These are phyloP conservation scores for Neocloeon triangulifer DNA, from an alignment of 1,140 invertebrate species.

Conservation along the genomic window DNA sequence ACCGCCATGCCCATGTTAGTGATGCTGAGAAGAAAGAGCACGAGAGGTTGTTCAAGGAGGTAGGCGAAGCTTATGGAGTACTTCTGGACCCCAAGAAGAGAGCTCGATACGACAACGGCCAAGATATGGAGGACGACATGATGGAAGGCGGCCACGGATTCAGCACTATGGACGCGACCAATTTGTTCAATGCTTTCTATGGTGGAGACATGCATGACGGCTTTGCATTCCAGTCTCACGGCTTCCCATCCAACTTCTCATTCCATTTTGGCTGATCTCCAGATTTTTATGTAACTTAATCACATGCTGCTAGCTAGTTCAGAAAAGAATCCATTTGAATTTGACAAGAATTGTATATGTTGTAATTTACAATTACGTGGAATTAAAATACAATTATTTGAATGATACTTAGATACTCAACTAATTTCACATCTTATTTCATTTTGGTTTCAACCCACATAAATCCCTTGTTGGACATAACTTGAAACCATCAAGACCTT, in stretches of 20 bases:
- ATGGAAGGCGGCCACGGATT: slow-evolving; percentile 19
- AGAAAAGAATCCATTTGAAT: too few species aligned
- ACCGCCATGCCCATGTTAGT: slow-evolving; percentile 71
- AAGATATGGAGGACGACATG: slow-evolving; percentile 56
- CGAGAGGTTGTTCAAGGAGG: slow-evolving; percentile 90
- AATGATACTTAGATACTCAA: too few species aligned
- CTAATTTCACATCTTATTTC: too few species aligned
- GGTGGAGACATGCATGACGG: slow-evolving; percentile 20
- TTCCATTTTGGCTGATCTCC: slow-evolving; percentile 48
- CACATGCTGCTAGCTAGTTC: too few species aligned
- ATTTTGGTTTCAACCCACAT: too few species aligned
- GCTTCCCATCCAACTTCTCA: slow-evolving; percentile 30
- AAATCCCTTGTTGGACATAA: too few species aligned
- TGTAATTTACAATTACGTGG: too few species aligned
- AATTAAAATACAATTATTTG: too few species aligned
- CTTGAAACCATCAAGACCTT: too few species aligned
- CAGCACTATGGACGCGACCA: slow-evolving; percentile 39
- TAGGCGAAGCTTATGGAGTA: slow-evolving; percentile 90
- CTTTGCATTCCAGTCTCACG: slow-evolving; percentile 20
- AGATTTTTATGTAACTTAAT: too few species aligned
- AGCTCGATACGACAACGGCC: slow-evolving; percentile 76
- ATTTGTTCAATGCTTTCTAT: slow-evolving; percentile 62
- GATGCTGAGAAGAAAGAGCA: slow-evolving; percentile 68
- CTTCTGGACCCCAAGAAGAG: slow-evolving; percentile 84
- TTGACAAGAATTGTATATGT: too few species aligned